Percentiles rank a stretch among this genome's conserved stretches.
These are phyloP conservation scores for Pollenia griseotomentosa DNA, from an alignment of 2,888 invertebrate genomes.

Conservation along the genomic window DNA sequence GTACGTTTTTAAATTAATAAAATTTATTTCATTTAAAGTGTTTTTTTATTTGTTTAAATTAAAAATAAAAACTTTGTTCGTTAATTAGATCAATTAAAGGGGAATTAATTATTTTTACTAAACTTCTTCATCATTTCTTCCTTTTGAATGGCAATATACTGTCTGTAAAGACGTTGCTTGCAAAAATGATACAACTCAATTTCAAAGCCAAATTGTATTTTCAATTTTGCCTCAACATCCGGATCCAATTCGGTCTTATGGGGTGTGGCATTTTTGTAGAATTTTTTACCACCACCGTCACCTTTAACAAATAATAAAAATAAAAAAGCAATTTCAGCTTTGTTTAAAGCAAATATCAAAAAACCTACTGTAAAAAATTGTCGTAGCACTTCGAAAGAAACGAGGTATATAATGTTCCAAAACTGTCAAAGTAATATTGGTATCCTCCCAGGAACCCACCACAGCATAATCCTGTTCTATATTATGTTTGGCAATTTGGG, in stretches of 20 bases:
- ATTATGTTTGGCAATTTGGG: conserved; percentile 92
- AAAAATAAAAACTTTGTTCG: too few relatives aligned
- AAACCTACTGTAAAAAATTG: conserved; percentile 85
- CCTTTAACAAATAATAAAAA: conserved; percentile 41
- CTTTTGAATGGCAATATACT: conserved; percentile 79
- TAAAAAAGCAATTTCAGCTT: not conserved
- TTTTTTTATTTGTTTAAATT: too few relatives aligned
- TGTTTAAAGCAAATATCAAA: not conserved
- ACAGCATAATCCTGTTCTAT: conserved; percentile 94
- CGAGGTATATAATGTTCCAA: conserved; percentile 92
- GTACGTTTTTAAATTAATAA: too few relatives aligned
- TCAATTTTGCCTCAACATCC: conserved; percentile 91
- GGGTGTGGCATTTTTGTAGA: conserved; percentile 76
- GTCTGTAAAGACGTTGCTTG: conserved; percentile 81
- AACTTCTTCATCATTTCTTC: conserved; percentile 54
- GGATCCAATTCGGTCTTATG: conserved; percentile 77
- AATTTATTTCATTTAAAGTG: too few relatives aligned
- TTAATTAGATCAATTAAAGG: not conserved
- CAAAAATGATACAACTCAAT: conserved; percentile 85
- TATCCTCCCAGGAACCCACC: conserved; percentile 94
- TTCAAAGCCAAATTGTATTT: conserved; percentile 92
- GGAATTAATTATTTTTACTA: not conserved
- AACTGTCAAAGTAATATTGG: conserved; percentile 92
- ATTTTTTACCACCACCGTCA: conserved; percentile 71
- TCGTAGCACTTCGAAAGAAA: conserved; percentile 90